Conservation (phyloP, 2,888 invertebrate genomes). For the Erebia epiphron region DNA sequence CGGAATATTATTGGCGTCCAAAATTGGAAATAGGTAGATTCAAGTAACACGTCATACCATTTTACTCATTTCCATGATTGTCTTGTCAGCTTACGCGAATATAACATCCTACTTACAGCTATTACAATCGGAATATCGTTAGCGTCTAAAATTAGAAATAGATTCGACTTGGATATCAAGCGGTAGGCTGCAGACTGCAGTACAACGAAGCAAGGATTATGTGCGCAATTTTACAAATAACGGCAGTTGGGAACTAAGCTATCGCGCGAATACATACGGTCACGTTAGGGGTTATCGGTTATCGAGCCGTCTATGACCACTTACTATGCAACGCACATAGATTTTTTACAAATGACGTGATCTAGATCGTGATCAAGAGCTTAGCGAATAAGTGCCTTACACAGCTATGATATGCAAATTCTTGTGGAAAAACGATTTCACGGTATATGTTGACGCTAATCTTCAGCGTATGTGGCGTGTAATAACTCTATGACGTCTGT, state of each 20-base stretch:
- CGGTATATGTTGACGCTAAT: neutral
- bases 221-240: conserved; percentile 72
- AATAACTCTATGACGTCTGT: neutral
- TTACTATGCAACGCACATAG: conserved; percentile 44
- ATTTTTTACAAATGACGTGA: conserved; percentile 41
- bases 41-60: too few relatives aligned
- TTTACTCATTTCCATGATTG: neutral
- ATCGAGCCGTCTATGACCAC: conserved; percentile 57
- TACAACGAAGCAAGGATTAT: conserved; percentile 60
- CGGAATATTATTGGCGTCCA: too few relatives aligned
- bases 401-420: conserved; percentile 11
- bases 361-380: conserved; percentile 39
- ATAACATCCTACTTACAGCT: neutral
- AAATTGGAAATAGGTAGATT: too few relatives aligned
- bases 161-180: conserved; percentile 26
- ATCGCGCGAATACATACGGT: conserved; percentile 63
- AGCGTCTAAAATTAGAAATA: conserved; percentile 28
- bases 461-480: conserved; percentile 1
- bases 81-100: neutral
- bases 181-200: conserved; percentile 41
- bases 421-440: conserved; percentile 12
- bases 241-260: conserved; percentile 72
- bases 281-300: conserved; percentile 71
- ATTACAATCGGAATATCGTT: conserved; percentile 4
- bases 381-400: conserved; percentile 17